These are phyloP conservation scores for Diabrotica balteata DNA, from an alignment of 2,888 invertebrate genomes.

Conservation along the genomic window DNA sequence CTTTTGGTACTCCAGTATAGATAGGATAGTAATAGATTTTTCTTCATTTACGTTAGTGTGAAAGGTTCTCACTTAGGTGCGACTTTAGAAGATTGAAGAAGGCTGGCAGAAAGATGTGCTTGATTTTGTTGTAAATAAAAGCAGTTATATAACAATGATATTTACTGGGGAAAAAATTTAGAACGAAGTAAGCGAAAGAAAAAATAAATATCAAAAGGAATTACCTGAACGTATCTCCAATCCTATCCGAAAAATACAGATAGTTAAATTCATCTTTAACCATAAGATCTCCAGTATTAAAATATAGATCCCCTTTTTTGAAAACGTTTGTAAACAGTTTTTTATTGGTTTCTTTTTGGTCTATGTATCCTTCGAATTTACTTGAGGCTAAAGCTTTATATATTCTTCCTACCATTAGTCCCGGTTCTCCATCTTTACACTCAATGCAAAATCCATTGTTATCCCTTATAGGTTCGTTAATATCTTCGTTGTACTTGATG, in stretches of 20 bases:
- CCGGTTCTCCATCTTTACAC: constrained; percentile 86
- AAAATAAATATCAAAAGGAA: too few species aligned
- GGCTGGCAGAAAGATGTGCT: too few species aligned
- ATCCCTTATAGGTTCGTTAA: constrained; percentile 77
- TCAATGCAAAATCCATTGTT: constrained; percentile 76
- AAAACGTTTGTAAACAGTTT: constrained; percentile 78
- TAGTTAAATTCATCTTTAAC: constrained; percentile 91
- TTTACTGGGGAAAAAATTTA: too few species aligned
- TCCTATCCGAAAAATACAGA: constrained; percentile 91
- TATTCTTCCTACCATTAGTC: constrained; percentile 81
- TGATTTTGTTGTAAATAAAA: too few species aligned
- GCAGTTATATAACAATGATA: too few species aligned
- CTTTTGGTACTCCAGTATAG: too few species aligned
- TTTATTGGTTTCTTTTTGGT: constrained; percentile 71
- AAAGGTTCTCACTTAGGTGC: too few species aligned
- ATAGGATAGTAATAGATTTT: too few species aligned
- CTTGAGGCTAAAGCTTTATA: constrained; percentile 62
- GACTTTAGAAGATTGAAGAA: too few species aligned
- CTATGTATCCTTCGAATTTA: constrained; percentile 75
- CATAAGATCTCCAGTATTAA: constrained; percentile 90
- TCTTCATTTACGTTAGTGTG: too few species aligned
- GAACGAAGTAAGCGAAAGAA: too few species aligned
- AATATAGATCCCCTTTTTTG: constrained; percentile 84
- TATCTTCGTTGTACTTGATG: constrained; percentile 70
- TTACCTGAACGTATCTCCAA: constrained; percentile 69